Base-by-base conservation (phyloP, 2,888 invertebrate species). In the Chloromyia formosa region DNA sequence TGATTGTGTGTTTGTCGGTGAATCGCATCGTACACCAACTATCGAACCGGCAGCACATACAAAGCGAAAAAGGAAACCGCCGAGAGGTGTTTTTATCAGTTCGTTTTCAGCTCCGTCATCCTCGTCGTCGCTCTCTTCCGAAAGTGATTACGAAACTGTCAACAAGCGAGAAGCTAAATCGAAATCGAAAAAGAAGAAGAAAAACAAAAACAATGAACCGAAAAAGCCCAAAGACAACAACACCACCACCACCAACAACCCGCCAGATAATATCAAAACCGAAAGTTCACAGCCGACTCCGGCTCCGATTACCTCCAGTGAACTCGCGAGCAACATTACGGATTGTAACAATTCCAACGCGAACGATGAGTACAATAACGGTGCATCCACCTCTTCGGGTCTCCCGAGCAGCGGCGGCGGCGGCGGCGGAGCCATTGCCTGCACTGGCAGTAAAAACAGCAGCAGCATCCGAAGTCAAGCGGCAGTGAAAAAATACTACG, bases 1-100 rank as follows among this genome's bases (percentile, higher is more conserved):
- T 5, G 86, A 86, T 80, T 85, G 85, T 7, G 84, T 86, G 0
- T 85, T 84, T 78, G 82, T 86, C 0, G 75, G 78, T 42, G 77
- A 78, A 75, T 18, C 53, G 66, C 74, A 73, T 61, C 71, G 23
- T 10, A 56, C 64, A 0, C 16, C 74, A 2, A 3, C 71, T 22
- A 12, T 69, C 3, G 27, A 27, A 9, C 10, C 23, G 22, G 23
- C 12, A n/a, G 54, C 40, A 40, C 18, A 22, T 7, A 16, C 61
- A 1, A 69, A 16, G n/a, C 71, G 72, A 35, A 77, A 75, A 23
- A 71, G 77, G 1, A 69, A 73, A 45, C 35, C 22, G 40, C 68
- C 68, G n/a, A 69, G 60, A 42, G 74, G 23, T 14, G 75, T 71
- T 42, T 61, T 62, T 40, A 20, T 64, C 12, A 74, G 74, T 53